Conservation (phyloP, 2,797 vertebrate species). For the Coregonus suidteri region DNA sequence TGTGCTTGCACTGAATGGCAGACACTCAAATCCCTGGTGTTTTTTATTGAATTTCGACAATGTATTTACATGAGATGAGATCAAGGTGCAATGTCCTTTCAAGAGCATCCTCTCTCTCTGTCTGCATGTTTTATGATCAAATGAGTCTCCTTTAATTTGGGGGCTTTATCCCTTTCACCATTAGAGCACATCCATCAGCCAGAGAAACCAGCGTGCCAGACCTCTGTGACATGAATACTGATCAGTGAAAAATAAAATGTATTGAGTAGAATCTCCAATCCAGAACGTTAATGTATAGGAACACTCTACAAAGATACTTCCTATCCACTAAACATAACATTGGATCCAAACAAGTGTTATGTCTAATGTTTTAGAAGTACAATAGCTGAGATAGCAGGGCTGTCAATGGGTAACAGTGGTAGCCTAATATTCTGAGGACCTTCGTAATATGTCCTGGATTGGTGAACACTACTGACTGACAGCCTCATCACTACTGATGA, state of each 20-base stretch:
- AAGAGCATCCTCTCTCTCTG: not conserved
- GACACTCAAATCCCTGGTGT: not conserved
- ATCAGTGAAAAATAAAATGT: not conserved
- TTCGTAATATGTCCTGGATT: not conserved
- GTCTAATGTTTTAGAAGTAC: not conserved
- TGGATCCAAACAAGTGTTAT: not conserved
- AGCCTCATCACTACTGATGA: slow-evolving; percentile 1
- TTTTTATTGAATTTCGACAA: not conserved
- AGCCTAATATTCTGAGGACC: not conserved
- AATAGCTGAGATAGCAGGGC: not conserved
- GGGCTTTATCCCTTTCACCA: not conserved
- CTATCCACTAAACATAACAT: not conserved
- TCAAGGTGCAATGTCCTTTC: no score
- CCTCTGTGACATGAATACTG: not conserved
- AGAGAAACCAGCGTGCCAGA: not conserved
- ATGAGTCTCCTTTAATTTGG: not conserved
- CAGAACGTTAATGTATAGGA: not conserved
- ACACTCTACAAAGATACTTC: not conserved
- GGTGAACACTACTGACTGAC: not conserved
- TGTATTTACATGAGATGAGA: no score
- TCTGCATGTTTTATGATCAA: not conserved
- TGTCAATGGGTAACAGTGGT: not conserved
- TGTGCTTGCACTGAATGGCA: not conserved
- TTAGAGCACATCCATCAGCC: not conserved
- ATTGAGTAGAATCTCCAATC: no score